Percentiles rank a stretch among this genome's conserved stretches.
phyloP scores from a whole-genome alignment of 2,113 vertebrate species.

The Lampris incognitus region DNA sequence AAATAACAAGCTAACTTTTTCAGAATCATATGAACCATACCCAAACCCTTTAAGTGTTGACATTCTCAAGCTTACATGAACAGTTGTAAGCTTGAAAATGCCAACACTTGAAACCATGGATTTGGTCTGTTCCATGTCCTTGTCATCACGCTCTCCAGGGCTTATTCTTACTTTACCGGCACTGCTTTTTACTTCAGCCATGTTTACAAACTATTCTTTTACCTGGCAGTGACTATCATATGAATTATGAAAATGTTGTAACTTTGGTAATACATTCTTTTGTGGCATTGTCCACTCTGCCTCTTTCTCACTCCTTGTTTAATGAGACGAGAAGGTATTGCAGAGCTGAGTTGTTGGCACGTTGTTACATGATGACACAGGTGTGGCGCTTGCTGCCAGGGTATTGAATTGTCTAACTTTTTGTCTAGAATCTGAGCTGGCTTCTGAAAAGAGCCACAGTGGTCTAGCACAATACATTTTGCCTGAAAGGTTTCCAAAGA shows the following conservation, averaged over 20 bases:
- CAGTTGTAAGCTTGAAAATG: slow-evolving; percentile 11
- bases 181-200: background rate
- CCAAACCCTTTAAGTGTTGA: slow-evolving; percentile 1
- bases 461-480: too few relatives aligned
- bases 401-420: slow-evolving; percentile 34
- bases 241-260: background rate
- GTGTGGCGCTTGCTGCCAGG: slow-evolving; percentile 47
- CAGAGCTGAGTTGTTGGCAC: slow-evolving; percentile 56
- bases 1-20: background rate
- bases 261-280: background rate
- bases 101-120: slow-evolving; percentile 31
- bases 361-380: slow-evolving; percentile 61
- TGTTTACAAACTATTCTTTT: background rate
- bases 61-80: too few relatives aligned
- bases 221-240: background rate
- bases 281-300: background rate
- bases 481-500: background rate
- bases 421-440: background rate
- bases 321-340: slow-evolving; percentile 43
- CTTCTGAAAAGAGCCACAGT: too few relatives aligned
- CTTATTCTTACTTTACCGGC: background rate
- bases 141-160: background rate
- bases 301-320: slow-evolving; percentile 40
- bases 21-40: background rate
- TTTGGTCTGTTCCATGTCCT: background rate